Percentiles rank a stretch among this genome's conserved stretches.
phyloP scores from a whole-genome alignment of 2,113 vertebrate species.

The Felis catus region F.catus_Fca126_mat1.0 CM031411.1:96922501-96923000 shows the following conservation, averaged over 20 bases:
- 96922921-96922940: not conserved
- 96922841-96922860: not conserved
- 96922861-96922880: not conserved
- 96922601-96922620: no score
- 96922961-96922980: not conserved
- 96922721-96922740: not conserved
- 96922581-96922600: no score
- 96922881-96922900: not conserved
- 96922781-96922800: not conserved
- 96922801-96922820: not conserved
- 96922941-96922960: not conserved
- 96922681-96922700: no score
- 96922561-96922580: no score
- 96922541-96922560: no score
- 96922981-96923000: not conserved
- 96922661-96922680: no score
- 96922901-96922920: not conserved
- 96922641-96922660: no score
- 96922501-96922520: not conserved
- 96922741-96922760: not conserved
- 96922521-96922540: no score
- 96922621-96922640: no score
- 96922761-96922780: slow-evolving; percentile 3
- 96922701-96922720: not conserved
- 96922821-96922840: not conserved